A percentile compares a stretch with the other conserved stretches of the same genome.
Conservation (phyloP, 2,888 invertebrate genomes). For the Tholera decimalis region DNA sequence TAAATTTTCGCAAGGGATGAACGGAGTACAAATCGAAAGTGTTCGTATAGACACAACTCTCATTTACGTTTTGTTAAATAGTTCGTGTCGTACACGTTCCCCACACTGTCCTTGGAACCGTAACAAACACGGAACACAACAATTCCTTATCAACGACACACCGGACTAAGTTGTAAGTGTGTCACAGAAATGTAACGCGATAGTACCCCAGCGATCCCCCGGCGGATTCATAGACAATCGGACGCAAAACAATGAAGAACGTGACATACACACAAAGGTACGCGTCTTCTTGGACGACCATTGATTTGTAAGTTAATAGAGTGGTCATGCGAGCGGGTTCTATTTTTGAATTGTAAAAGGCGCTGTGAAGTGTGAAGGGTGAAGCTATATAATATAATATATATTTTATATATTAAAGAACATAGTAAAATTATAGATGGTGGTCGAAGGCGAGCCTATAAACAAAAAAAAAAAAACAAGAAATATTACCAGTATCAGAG, state of each 20-base stretch:
- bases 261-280: slow-evolving; percentile 65
- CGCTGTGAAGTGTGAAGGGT: neutral
- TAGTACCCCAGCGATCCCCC: slow-evolving; percentile 41
- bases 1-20: too few relatives aligned
- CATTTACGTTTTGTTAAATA: neutral
- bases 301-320: slow-evolving; percentile 16
- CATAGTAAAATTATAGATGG: too few relatives aligned
- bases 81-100: neutral
- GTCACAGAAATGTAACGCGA: slow-evolving; percentile 62
- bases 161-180: slow-evolving; percentile 43
- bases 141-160: slow-evolving; percentile 41
- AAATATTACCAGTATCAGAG: too few relatives aligned
- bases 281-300: slow-evolving; percentile 46
- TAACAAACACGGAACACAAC: slow-evolving; percentile 17
- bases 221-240: slow-evolving; percentile 52
- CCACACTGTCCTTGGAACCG: neutral
- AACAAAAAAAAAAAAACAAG: too few relatives aligned
- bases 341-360: neutral
- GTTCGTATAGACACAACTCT: neutral
- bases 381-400: too few relatives aligned
- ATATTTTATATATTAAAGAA: too few relatives aligned
- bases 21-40: neutral
- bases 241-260: slow-evolving; percentile 65
- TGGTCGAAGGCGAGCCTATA: too few relatives aligned
- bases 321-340: neutral